phyloP scores from a whole-genome alignment of 2,888 invertebrate genomes.

The Monopis laevigella region DNA sequence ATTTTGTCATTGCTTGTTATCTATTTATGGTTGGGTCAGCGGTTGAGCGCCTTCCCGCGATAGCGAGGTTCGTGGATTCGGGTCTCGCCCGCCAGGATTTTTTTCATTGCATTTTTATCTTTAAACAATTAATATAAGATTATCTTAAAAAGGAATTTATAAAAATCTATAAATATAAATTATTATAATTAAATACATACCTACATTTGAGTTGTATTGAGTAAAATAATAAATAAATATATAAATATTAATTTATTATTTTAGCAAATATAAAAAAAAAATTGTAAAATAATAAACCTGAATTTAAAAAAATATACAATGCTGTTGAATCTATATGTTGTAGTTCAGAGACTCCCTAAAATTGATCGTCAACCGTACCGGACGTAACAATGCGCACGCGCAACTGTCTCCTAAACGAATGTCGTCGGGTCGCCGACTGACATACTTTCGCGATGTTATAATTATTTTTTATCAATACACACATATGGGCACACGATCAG shows the following conservation, averaged over 20 bases:
- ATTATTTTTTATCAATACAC: constrained; percentile 32
- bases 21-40: too few relatives aligned
- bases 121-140: too few relatives aligned
- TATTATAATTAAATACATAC: too few relatives aligned
- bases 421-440: constrained; percentile 39
- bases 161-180: too few relatives aligned
- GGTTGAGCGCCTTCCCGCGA: too few relatives aligned
- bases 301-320: background rate
- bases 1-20: too few relatives aligned
- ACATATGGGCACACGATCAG: constrained; percentile 11
- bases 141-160: too few relatives aligned
- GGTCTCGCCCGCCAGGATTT: too few relatives aligned
- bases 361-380: constrained; percentile 9
- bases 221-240: background rate
- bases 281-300: background rate
- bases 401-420: constrained; percentile 22
- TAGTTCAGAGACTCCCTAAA: constrained; percentile 19
- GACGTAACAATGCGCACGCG: constrained; percentile 2
- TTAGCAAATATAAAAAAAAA: background rate
- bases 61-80: too few relatives aligned
- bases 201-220: too few relatives aligned
- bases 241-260: background rate
- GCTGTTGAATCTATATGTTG: constrained; percentile 13
- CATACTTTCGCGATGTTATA: constrained; percentile 51
- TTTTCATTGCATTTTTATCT: too few relatives aligned